Base-by-base conservation (phyloP, 2,797 vertebrate genomes). In the Dallia pectoralis region DNA sequence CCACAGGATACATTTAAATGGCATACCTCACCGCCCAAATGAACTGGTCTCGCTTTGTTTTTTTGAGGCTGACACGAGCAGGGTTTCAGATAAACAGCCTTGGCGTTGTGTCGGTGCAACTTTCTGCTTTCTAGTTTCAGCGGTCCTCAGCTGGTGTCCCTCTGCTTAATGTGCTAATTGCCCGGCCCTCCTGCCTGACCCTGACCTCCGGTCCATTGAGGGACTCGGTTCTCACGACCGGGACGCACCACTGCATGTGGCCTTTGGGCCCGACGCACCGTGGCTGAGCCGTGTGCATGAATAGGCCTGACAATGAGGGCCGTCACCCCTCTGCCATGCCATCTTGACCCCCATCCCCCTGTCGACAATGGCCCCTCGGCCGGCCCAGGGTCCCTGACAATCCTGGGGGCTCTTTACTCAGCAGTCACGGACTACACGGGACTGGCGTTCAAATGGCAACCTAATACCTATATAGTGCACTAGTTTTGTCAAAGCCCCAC, bases 131-230 rank as follows among this genome's bases (percentile, higher is more conserved):
- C 40, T 44, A 14, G 40, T 44, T 44, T 12, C 40, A 44, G 40
- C 12, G 40, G 40, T 14, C 40, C 69, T 88, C 87, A 87, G 85
- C 87, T 87, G 87, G 87, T 84, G 77, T 77, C 70, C 74, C 79
- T 72, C 85, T 88, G 85, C 86, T 87, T 82, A 81, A 83, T 83
- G 85, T 86, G 87, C 87, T 91, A 89, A 90, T 89, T 90, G 90
- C 82, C 84, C 80, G 62, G 87, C 81, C 78, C 65, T 67, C 80
- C 67, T 75, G 78, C 80, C 81, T 87, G 87, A 90, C 89, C 86
- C 88, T 81, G 83, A 86, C 86, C 73, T 78, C 53, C 47, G 11
- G 77, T 75, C 82, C 71, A 87, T 88, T 90, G 84, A 87, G n/a
- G 15, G 77, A 64, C 73, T 78, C 69, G 67, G 85, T 91, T 91